A percentile compares a stretch with the other conserved stretches of the same genome.
phyloP scores from a whole-genome alignment of 2,797 vertebrate genomes.

The Megaceryle alcyon region DNA sequence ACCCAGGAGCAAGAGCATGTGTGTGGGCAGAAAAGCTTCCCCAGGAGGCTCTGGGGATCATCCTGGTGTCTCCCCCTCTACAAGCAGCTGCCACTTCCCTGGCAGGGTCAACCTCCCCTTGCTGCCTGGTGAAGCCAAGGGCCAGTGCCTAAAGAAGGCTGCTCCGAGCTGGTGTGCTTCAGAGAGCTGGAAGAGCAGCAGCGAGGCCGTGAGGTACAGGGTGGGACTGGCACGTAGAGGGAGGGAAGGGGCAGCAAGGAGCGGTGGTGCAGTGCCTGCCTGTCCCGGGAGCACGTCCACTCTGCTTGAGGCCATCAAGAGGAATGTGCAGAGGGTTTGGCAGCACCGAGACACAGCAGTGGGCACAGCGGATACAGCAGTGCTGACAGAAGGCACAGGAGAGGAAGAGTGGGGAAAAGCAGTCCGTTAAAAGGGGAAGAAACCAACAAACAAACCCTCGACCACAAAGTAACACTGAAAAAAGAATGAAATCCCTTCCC shows the following conservation, averaged over 20 bases:
- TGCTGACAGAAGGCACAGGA: not conserved
- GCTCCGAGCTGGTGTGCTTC: accelerated
- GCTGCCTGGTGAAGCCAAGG: not conserved
- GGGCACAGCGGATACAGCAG: not conserved
- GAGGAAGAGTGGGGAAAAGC: not conserved
- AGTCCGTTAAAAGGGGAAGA: not conserved
- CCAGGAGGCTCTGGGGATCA: not conserved
- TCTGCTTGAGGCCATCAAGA: accelerated
- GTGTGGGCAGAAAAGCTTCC: not conserved
- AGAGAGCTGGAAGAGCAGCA: not conserved
- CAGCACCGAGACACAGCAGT: accelerated
- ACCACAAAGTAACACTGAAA: not conserved
- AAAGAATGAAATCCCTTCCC: not conserved
- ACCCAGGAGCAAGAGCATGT: not conserved
- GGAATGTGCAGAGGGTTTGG: not conserved
- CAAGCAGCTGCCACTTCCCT: not conserved
- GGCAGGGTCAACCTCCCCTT: accelerated
- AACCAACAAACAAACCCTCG: not conserved
- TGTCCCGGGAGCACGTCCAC: accelerated
- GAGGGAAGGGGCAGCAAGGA: not conserved
- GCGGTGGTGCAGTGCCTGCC: accelerated
- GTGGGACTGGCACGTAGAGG: accelerated
- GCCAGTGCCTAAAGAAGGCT: not conserved
- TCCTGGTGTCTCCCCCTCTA: accelerated
- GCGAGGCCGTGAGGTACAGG: accelerated